Percentiles rank a stretch among this genome's conserved stretches.
Conservation (phyloP, 2,888 invertebrate genomes). For the Leuctra nigra region DNA sequence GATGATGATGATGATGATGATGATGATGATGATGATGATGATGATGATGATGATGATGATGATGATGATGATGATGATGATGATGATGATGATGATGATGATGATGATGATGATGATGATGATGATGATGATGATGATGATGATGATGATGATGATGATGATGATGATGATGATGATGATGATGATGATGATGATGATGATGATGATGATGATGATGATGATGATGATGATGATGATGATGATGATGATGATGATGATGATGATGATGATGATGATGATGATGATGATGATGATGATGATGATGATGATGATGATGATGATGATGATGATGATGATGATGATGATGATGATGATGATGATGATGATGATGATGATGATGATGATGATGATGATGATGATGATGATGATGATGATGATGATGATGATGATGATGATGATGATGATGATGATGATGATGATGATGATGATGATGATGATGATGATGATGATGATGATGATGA, state of each 20-base stretch:
- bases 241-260: neutral
- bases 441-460: neutral
- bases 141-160: neutral
- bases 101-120: neutral
- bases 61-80: neutral
- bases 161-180: neutral
- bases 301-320: neutral
- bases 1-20: neutral
- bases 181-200: neutral
- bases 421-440: neutral
- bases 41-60: neutral
- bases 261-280: neutral
- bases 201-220: neutral
- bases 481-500: neutral
- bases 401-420: neutral
- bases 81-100: neutral
- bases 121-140: neutral
- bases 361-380: neutral
- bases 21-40: neutral
- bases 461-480: neutral
- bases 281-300: neutral
- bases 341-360: neutral
- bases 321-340: neutral
- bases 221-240: neutral
- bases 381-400: neutral